phyloP scores from a whole-genome alignment of 1,140 invertebrate species.

The Listronotus oregonensis region DNA sequence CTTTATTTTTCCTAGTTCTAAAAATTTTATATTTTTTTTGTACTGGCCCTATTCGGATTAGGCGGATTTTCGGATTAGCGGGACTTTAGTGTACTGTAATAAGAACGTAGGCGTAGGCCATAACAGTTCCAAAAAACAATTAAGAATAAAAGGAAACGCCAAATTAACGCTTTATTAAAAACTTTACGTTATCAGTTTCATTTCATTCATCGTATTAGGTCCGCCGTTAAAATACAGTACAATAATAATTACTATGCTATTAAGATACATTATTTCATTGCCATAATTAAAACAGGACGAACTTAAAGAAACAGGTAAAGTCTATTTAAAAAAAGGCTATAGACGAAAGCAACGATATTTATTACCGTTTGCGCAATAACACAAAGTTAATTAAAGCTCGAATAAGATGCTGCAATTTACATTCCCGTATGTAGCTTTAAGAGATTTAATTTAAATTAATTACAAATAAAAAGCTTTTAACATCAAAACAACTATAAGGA shows the following conservation, averaged over 20 bases:
- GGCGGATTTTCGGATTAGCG: no score
- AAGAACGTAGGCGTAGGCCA: no score
- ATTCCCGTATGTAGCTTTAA: conserved; percentile 37
- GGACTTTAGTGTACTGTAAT: no score
- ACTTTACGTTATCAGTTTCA: conserved; percentile 6
- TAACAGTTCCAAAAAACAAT: no score
- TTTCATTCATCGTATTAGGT: not conserved
- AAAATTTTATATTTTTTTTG: no score
- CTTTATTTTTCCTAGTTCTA: no score
- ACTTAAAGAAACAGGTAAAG: no score
- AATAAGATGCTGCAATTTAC: conserved; percentile 38
- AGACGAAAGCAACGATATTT: conserved; percentile 18
- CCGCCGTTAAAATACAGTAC: not conserved
- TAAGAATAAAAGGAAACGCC: no score
- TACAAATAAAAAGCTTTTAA: no score
- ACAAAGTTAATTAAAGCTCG: conserved; percentile 33
- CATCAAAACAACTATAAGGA: no score
- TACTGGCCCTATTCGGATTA: no score
- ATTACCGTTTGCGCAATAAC: conserved; percentile 16
- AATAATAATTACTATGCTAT: not conserved
- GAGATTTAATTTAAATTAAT: conserved; percentile 36
- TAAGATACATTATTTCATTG: not conserved
- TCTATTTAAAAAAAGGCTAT: not conserved
- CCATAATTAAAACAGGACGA: conserved; percentile 3
- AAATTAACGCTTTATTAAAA: not conserved